Evolutionary conservation across 2,113 vertebrate species (phyloP), one percentile per base, ranked within the genome.

Genomic region (Trematocara nigrifrons): DNA sequence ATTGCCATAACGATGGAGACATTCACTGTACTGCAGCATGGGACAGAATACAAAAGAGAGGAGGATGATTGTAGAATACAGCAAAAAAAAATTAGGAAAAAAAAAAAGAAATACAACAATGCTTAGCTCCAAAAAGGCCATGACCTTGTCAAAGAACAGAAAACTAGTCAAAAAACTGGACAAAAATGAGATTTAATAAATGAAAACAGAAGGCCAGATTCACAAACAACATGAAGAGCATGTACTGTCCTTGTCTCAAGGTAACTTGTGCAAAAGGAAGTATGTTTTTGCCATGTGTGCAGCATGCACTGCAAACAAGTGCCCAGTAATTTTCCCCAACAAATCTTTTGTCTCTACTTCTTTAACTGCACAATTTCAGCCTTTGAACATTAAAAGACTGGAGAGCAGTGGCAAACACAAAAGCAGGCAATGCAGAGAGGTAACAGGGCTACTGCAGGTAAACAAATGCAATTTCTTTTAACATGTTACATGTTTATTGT

Each of bases 171-270:
- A 76, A 86, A 66, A 81, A 54, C 22, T 79, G 74, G 61, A 86
- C 82, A 69, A 26, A 89, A 84, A 87, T 81, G 29, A 20, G 8
- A 83, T 86, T 86, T 64, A 57, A 80, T 66, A 76, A 83, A 90
- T 9, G 59, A 71, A 91, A 85, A 89, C n/a, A n/a, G 74, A 92
- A 91, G 89, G 92, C 35, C 78, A 74, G 40, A 69, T 59, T 86
- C 64, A 87, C 35, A 81, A 86, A 85, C 57, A 85, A 89, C 71
- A 82, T 71, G 45, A 87, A 76, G 59, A 87, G 84, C 81, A 56
- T 78, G 66, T 45, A 78, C 9, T 51, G 84, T 78, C 79, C 91
- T 90, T 90, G 86, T 89, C 20, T 87, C 86, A 93, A 93, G 92
- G 91, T 88, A 82, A 89, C 77, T 31, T 83, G 35, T 81, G 71